Evolutionary conservation across 92 coral and sea anemone species (phyloP), one percentile per base, ranked within the genome.

Genomic region (Heliopora coerulea): DNA sequence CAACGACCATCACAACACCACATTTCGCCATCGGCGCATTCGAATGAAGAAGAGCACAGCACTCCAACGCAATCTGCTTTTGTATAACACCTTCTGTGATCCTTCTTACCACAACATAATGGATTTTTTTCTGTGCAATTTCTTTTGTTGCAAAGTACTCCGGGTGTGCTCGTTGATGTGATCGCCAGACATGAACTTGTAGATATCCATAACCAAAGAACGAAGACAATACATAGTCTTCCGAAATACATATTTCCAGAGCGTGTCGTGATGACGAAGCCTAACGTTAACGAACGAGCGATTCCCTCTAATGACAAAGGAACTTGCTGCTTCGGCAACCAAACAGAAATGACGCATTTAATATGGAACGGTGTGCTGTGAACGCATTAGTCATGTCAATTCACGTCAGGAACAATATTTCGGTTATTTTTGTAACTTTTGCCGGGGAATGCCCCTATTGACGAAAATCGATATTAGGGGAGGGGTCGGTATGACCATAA

Each of bases 11-110:
- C 30, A 50, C 75, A 68, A 23, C 75, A 68, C 75, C 75, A 68
- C 75, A 68, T 68, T 4, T 54, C 18, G 21, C 75, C 75, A 68
- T 68, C 60, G 21, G 48, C 60, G 54, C 75, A 68, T 25, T 68
- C 75, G 37, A 68, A 68, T 2, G 41, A 25, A 26, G 75, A 68
- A 15, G 75, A 68, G 37, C 75, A 68, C 0, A 40, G 60, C 41
- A 68, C 75, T 24, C 75, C 61, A 48, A 29, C 33, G 30, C 75
- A 68, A 0, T 68, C 61, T 14, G 23, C 1, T 6, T 8, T 5
- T 25, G 59, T 68, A 30, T 60, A 8, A 49, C 75, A 68, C 3
- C 10, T n/a, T 8, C 61, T 11, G n/a, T 9, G 42, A 60, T 49
- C 60, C 32, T 52, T 15, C 44, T 68, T 50, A 3, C 75, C 75